Conservation (phyloP, 2,888 invertebrate genomes). For the Onchidella celtica region DNA sequence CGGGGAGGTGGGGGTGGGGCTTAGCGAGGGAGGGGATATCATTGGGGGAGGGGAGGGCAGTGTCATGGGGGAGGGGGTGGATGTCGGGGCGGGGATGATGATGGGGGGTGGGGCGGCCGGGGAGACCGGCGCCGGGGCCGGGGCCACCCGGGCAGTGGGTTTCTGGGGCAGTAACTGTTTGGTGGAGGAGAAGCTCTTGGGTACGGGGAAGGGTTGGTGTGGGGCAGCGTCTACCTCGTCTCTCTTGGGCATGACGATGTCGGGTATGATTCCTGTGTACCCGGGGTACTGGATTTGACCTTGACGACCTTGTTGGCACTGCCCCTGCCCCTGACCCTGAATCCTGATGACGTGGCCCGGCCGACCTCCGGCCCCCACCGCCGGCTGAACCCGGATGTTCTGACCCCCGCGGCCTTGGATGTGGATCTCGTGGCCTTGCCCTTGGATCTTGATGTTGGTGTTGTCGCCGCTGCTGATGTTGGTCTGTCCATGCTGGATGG, state of each 20-base stretch:
- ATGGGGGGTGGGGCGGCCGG: neutral
- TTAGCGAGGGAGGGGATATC: constrained; percentile 21
- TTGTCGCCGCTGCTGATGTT: constrained; percentile 40
- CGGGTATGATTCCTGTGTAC: neutral
- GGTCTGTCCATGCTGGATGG: constrained; percentile 40
- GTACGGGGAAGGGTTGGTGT: neutral
- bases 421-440: constrained; percentile 42
- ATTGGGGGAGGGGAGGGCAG: constrained; percentile 23
- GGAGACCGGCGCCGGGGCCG: constrained; percentile 14
- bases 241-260: neutral
- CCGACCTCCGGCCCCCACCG: constrained; percentile 25
- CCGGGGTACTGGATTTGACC: constrained; percentile 6
- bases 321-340: constrained; percentile 38
- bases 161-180: constrained; percentile 39
- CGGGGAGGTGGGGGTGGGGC: constrained; percentile 14
- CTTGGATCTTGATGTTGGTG: constrained; percentile 41
- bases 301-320: too few species aligned
- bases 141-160: constrained; percentile 43
- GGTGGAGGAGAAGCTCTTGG: constrained; percentile 32
- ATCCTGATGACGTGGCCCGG: constrained; percentile 44
- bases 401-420: constrained; percentile 46
- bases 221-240: neutral
- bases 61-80: neutral
- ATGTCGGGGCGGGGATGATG: neutral
- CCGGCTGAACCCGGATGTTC: constrained; percentile 41